Conservation (phyloP, 2,888 invertebrate genomes). For the Patella pellucida region DNA sequence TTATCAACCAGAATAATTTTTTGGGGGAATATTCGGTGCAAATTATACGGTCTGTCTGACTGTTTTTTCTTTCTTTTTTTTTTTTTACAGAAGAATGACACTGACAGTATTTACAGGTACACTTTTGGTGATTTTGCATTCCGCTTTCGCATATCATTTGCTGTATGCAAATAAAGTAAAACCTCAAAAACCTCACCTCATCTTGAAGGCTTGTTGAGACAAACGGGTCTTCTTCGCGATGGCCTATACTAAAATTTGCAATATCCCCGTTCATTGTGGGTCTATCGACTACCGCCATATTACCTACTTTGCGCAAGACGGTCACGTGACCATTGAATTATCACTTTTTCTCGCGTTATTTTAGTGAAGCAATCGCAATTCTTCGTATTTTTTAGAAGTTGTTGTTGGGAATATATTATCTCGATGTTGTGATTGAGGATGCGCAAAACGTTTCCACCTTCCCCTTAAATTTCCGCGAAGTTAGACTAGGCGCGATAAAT, state of each 20-base stretch:
- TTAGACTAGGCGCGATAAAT: too few species aligned
- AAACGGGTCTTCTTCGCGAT: conserved; percentile 52
- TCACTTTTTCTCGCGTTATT: conserved; percentile 53
- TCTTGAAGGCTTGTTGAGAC: conserved; percentile 54
- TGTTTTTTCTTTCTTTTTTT: background rate
- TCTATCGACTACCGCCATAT: conserved; percentile 64
- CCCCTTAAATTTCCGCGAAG: too few species aligned
- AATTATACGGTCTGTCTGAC: background rate
- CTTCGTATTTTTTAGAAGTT: too few species aligned
- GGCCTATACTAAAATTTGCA: conserved; percentile 52
- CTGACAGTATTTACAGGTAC: too few species aligned
- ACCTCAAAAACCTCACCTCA: conserved; percentile 43
- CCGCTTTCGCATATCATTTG: too few species aligned
- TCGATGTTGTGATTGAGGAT: too few species aligned
- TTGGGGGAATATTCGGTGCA: background rate
- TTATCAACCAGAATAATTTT: background rate
- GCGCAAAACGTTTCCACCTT: too few species aligned
- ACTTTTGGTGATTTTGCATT: too few species aligned
- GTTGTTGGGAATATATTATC: too few species aligned
- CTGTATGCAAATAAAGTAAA: too few species aligned
- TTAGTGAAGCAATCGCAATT: background rate
- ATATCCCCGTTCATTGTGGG: conserved; percentile 62
- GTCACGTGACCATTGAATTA: conserved; percentile 66
- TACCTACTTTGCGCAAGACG: conserved; percentile 58
- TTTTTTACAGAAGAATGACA: too few species aligned